Base-by-base conservation (phyloP, 2,888 invertebrate genomes). In the Erynnis tages region DNA sequence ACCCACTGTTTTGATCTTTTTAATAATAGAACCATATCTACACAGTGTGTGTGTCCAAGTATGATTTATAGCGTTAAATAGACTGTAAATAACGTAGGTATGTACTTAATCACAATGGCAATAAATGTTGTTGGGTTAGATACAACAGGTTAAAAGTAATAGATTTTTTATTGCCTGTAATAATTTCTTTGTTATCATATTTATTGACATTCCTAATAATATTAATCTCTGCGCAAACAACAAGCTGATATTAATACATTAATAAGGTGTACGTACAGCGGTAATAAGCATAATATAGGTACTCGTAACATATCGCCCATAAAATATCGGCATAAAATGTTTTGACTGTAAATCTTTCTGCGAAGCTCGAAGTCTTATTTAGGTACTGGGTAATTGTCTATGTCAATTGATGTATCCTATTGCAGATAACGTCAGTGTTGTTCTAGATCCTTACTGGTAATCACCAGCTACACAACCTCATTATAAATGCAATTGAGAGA, bases 371-470 rank as follows among this genome's bases (percentile, higher is more conserved):
- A 11, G 40, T 32, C 32, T 25, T 17, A 29, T 25, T 32, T 41
- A 49, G 21, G 32, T 41, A n/a, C n/a, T n/a, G n/a, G 32, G 46
- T 34, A 49, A 50, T 54, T 54, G 43, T 46, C 54, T 53, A 58
- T 60, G 56, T 61, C 61, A 63, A 64, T 62, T 59, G 55, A 61
- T 63, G 63, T 68, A 62, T 62, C 63, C 61, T 62, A 67, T 60
- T 62, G 53, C 64, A 67, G 78, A 82, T 80, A 78, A 76, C 66
- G 62, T 63, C 63, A 62, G 65, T 69, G 55, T 65, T 82, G 84
- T 78, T 84, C 86, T 71, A 85, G 74, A 81, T 82, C 75, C 44
- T 62, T 59, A 75, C 86, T 65, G 69, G 85, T 76, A 72, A 72
- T 63, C 62, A 74, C 84, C 65, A 67, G 83, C 73, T 72, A 54